A percentile compares a stretch with the other conserved stretches of the same genome.
Evolutionary conservation across 2,113 vertebrate genomes (phyloP).

Genomic region (Malurus cyaneus): DNA sequence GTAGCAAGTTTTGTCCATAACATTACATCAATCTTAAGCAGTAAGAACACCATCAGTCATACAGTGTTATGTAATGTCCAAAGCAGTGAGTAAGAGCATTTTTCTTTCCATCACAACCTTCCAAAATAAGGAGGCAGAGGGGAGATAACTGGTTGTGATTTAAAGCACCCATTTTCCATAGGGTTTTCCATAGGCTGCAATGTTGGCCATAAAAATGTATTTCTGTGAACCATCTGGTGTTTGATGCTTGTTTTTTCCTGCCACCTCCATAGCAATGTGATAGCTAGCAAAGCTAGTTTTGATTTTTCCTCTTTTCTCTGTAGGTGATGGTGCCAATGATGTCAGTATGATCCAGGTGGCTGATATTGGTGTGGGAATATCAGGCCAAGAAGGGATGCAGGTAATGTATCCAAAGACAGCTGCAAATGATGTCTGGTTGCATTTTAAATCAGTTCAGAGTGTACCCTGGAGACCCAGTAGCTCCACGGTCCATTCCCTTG

Average conservation of each 20-base stretch:
- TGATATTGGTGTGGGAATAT: slow-evolving; percentile 82
- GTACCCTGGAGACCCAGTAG: neutral
- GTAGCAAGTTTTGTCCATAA: neutral
- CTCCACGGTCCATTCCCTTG: neutral
- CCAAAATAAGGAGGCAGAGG: neutral
- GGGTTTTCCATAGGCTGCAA: neutral
- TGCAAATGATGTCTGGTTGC: neutral
- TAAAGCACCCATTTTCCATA: neutral
- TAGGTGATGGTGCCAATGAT: slow-evolving; percentile 89
- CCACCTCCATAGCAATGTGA: neutral
- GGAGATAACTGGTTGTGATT: neutral
- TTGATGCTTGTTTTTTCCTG: neutral
- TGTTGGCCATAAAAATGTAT: neutral
- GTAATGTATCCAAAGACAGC: slow-evolving; percentile 52
- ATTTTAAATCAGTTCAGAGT: neutral
- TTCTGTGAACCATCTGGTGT: neutral
- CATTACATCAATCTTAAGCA: neutral
- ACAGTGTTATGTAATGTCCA: neutral
- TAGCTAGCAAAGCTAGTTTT: neutral
- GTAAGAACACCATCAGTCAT: neutral
- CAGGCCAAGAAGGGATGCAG: slow-evolving; percentile 89
- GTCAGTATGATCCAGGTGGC: slow-evolving; percentile 90
- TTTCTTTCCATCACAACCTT: neutral
- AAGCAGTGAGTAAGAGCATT: neutral
- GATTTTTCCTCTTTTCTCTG: neutral